phyloP scores from a whole-genome alignment of 2,113 vertebrate species.

The Nerophis lumbriciformis region DNA sequence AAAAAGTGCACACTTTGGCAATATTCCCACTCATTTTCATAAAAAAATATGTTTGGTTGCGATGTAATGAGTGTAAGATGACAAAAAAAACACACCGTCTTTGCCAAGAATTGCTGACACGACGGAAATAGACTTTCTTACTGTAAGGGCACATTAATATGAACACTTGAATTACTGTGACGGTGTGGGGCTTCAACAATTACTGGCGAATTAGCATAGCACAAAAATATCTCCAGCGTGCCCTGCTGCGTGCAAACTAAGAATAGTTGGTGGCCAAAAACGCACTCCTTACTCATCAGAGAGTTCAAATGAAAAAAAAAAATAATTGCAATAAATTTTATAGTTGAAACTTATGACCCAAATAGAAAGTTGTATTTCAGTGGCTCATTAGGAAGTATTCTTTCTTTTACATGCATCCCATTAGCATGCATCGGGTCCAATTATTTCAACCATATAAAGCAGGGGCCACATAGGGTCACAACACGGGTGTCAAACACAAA shows the following conservation, averaged over 20 bases:
- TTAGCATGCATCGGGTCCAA: conserved; percentile 33
- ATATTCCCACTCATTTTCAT: conserved; percentile 9
- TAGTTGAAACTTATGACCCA: conserved; percentile 17
- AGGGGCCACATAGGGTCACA: neutral
- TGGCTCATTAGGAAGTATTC: conserved; percentile 22
- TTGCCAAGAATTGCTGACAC: conserved; percentile 59
- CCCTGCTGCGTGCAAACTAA: conserved; percentile 45
- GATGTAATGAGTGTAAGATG: conserved; percentile 40
- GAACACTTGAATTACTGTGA: conserved; percentile 59
- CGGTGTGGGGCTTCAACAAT: conserved; percentile 56
- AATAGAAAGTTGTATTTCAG: conserved; percentile 30
- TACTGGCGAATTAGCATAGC: conserved; percentile 62
- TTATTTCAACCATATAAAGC: conserved; percentile 36
- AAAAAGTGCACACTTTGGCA: conserved; percentile 25
- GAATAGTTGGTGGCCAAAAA: conserved; percentile 52
- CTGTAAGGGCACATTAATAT: conserved; percentile 61
- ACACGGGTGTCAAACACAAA: no score
- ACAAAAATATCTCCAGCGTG: conserved; percentile 58
- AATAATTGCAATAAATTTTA: conserved; percentile 28
- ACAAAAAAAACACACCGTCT: conserved; percentile 44
- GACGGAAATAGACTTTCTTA: conserved; percentile 59
- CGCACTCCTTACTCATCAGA: conserved; percentile 31
- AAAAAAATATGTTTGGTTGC: conserved; percentile 23
- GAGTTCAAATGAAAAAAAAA: conserved; percentile 24
- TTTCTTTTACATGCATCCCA: conserved; percentile 24